Base-by-base conservation (phyloP, 2,797 vertebrate genomes). In the Mormyrus proboscirostris region DNA sequence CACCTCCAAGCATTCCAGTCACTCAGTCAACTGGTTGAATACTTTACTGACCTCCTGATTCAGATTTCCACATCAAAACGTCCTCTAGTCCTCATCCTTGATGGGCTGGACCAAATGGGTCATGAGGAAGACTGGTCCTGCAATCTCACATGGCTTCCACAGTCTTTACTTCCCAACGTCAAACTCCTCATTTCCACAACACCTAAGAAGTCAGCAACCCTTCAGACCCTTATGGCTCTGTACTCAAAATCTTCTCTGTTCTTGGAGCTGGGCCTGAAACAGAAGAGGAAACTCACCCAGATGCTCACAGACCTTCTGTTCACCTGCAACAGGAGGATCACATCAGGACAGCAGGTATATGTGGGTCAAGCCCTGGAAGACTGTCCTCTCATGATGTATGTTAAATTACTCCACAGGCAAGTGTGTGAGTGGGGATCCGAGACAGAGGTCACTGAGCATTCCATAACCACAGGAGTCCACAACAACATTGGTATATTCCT, bases 321-420 rank as follows among this genome's bases (percentile, higher is more conserved):
- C 25, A 19, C 87, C 9, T 93, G 93, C 22, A 93, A 95, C 55
- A 95, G 96, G 92, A 96, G 90, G 89, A 95, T 97, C 79, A 97
- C 96, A 0, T 97, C 96, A 0, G 97, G 97, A 62, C 97, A 97
- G 89, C 96, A 97, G 91, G 91, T 92, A 33, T 93, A 96, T 91
- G 94, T 96, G 51, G 97, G 96, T 92, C 92, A 92, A 91, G 96
- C 95, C 3, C 91, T 97, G 84, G 92, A 90, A 76, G 93, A 93
- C 88, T 96, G 95, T 50, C 10, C 93, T 88, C 92, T 96, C 22
- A 90, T 94, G 1, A 93, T 97, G 88, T 96, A 95, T 19, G 87
- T 92, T 47, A 94, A 94, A 69, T 94, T 97, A 8, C 92, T 97
- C 90, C 93, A 94, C 57, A 92, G 79, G 4, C 95, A 96, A 89